Evolutionary conservation across 2,113 vertebrate species (phyloP).

Genomic region (Coryphaenoides rupestris): DNA sequence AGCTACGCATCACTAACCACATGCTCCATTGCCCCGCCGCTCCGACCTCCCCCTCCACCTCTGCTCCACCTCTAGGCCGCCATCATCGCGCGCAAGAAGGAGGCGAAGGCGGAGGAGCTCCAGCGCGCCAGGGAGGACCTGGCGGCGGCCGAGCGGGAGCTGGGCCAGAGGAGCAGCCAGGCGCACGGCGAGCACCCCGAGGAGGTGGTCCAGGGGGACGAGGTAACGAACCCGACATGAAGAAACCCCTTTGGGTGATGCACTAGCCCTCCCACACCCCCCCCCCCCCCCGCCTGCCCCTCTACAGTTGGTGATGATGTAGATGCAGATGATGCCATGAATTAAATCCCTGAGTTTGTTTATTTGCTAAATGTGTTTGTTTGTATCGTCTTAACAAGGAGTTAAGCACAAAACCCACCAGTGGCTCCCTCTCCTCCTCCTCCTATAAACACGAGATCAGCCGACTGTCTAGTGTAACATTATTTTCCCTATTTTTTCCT

Average conservation of each 20-base stretch:
- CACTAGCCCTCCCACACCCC: too few species aligned
- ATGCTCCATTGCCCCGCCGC: neutral
- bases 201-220: conserved; percentile 82
- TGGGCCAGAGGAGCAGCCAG: conserved; percentile 77
- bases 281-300: too few species aligned
- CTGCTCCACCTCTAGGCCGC: conserved; percentile 76
- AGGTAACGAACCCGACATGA: conserved; percentile 68
- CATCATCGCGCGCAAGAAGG: conserved; percentile 90
- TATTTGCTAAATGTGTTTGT: too few species aligned
- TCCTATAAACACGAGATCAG: conserved; percentile 59
- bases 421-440: conserved; percentile 61
- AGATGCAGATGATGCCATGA: too few species aligned
- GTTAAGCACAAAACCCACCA: neutral
- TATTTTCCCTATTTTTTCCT: conserved; percentile 47
- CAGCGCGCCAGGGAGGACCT: conserved; percentile 90
- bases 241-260: too few species aligned
- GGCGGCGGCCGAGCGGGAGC: conserved; percentile 74
- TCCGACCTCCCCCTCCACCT: neutral
- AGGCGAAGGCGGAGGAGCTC: conserved; percentile 90
- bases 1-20: neutral
- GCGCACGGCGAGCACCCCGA: conserved; percentile 73
- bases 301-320: too few species aligned
- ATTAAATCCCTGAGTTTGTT: too few species aligned
- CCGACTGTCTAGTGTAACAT: conserved; percentile 56
- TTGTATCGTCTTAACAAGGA: too few species aligned